Evolutionary conservation across 2,113 vertebrate species (phyloP).

Genomic region (Pteronura brasiliensis): DNA sequence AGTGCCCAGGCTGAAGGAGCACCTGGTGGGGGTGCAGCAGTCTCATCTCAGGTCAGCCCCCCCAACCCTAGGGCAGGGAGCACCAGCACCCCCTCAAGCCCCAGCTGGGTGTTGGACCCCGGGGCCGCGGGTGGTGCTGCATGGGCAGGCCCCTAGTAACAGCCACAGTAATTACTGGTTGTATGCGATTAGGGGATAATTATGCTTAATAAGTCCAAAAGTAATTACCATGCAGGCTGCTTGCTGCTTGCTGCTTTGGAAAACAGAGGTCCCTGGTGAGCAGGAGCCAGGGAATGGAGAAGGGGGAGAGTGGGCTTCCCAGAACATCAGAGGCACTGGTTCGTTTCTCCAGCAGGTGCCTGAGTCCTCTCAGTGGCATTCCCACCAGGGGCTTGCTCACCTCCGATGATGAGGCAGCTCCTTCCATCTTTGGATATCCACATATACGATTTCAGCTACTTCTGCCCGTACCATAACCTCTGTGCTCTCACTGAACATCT

Average conservation of each 20-base stretch:
- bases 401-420: neutral
- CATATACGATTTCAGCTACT: neutral
- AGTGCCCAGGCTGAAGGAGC: neutral
- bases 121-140: neutral
- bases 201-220: conserved; percentile 79
- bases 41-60: neutral
- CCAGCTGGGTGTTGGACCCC: conserved; percentile 48
- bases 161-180: conserved; percentile 72
- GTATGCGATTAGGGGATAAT: conserved; percentile 76
- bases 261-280: conserved; percentile 70
- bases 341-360: neutral
- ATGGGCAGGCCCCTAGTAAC: conserved; percentile 60
- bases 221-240: conserved; percentile 76
- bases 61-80: neutral
- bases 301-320: neutral
- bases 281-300: neutral
- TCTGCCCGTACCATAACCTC: neutral
- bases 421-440: neutral
- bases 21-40: neutral
- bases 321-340: neutral
- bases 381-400: neutral
- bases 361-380: neutral
- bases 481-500: neutral
- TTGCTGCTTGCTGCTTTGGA: conserved; percentile 72
- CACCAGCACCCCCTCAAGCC: neutral